These are phyloP conservation scores for Datnioides undecimradiatus DNA, from an alignment of 2,113 vertebrate species.

Conservation along the genomic window DNA sequence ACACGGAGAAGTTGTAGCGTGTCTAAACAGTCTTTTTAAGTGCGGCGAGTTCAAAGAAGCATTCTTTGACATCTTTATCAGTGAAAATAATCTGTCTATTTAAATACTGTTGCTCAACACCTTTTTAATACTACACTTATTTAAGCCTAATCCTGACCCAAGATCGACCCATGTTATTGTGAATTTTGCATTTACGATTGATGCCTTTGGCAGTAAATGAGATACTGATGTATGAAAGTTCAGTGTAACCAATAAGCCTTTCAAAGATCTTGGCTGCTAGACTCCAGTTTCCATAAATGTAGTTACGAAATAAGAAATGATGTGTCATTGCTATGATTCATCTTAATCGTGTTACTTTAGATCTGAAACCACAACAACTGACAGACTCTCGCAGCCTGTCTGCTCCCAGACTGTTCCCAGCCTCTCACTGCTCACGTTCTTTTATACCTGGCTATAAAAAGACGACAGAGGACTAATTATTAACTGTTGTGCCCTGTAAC, in stretches of 20 bases:
- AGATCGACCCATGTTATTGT: no score
- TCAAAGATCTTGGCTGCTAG: neutral
- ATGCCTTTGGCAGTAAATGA: no score
- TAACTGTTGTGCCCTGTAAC: slow-evolving; percentile 60
- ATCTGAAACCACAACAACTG: slow-evolving; percentile 14
- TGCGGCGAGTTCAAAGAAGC: neutral
- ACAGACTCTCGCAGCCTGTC: neutral
- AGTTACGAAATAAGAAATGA: neutral
- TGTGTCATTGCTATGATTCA: neutral
- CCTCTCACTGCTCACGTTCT: slow-evolving; percentile 26
- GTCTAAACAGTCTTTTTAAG: neutral
- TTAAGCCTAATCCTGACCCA: neutral
- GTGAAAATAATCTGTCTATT: neutral
- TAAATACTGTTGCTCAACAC: neutral
- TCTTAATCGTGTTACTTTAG: neutral
- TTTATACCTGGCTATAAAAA: slow-evolving; percentile 76
- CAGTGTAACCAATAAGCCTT: neutral
- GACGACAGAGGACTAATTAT: slow-evolving; percentile 45
- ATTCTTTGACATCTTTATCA: neutral
- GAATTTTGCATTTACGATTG: no score
- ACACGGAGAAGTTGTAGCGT: no score
- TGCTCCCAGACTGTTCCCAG: slow-evolving; percentile 11
- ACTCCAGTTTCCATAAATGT: neutral
- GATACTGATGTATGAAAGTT: no score
- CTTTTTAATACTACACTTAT: no score